Evolutionary conservation across 2,888 invertebrate genomes (phyloP).

Genomic region (Lepas anatifera): DNA sequence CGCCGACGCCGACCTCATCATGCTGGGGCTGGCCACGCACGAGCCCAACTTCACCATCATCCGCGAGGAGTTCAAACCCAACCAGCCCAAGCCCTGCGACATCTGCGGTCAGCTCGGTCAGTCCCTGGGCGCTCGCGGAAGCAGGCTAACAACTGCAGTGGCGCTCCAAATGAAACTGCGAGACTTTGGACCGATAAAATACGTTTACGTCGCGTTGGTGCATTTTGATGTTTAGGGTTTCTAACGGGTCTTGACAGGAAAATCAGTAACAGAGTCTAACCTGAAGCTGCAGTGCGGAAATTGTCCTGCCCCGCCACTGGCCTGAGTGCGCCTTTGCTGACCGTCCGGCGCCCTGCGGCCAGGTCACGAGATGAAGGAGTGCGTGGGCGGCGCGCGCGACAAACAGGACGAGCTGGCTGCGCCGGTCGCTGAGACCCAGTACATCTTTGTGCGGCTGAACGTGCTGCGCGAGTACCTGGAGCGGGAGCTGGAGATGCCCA

Average conservation of each 20-base stretch:
- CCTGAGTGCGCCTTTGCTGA: no score
- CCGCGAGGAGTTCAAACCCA: slow-evolving; percentile 95
- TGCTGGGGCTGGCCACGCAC: slow-evolving; percentile 96
- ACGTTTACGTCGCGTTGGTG: no score
- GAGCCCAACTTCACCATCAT: slow-evolving; percentile 99
- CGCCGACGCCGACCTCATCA: slow-evolving; percentile 95
- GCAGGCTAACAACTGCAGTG: no score
- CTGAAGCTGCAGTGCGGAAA: no score
- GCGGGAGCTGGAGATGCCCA: slow-evolving; percentile 76
- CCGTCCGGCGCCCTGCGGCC: slow-evolving; percentile 18
- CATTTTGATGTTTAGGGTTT: no score
- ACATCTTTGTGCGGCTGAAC: slow-evolving; percentile 84
- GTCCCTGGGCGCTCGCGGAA: no score
- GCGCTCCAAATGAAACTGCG: no score
- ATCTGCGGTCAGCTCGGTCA: slow-evolving; percentile 62
- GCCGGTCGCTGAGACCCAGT: slow-evolving; percentile 58
- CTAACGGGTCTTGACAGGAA: no score
- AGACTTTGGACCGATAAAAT: no score
- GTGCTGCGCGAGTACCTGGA: slow-evolving; percentile 89
- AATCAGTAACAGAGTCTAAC: no score
- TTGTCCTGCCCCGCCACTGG: no score
- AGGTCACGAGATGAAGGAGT: slow-evolving; percentile 92
- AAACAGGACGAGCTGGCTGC: slow-evolving; percentile 43
- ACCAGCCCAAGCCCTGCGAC: slow-evolving; percentile 89
- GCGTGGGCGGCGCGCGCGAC: slow-evolving; percentile 56